These are phyloP conservation scores for Numida meleagris DNA, from an alignment of 2,113 vertebrate species.

Conservation along the genomic window DNA sequence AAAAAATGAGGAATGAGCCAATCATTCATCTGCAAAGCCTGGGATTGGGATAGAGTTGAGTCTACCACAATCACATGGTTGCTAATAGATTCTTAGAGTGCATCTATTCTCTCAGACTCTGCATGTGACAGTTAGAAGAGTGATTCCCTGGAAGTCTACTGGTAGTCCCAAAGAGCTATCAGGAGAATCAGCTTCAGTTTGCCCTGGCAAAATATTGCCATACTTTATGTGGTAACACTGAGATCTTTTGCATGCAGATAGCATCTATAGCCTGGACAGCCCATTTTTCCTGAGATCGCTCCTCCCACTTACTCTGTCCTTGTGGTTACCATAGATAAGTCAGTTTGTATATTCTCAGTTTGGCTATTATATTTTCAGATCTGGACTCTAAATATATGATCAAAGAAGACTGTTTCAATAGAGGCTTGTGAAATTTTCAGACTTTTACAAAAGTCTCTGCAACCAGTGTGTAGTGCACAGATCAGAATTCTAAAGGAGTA, in stretches of 20 bases:
- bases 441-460: background rate
- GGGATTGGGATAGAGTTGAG: background rate
- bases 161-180: background rate
- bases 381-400: background rate
- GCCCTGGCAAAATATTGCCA: background rate
- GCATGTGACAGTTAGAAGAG: background rate
- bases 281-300: background rate
- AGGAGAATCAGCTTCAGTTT: background rate
- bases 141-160: background rate
- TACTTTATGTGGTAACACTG: background rate
- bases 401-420: background rate
- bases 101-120: background rate
- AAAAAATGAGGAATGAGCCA: background rate
- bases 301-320: background rate
- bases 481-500: background rate
- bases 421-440: background rate
- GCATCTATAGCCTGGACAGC: background rate
- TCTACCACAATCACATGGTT: rapidly evolving
- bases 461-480: background rate
- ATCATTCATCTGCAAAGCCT: background rate
- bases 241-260: background rate
- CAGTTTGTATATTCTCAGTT: background rate
- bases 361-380: background rate
- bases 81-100: background rate
- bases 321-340: background rate